Percentiles rank a stretch among this genome's conserved stretches.
These are phyloP conservation scores for Murina feae DNA, from an alignment of 2,113 vertebrate genomes.

Conservation along the genomic window DNA sequence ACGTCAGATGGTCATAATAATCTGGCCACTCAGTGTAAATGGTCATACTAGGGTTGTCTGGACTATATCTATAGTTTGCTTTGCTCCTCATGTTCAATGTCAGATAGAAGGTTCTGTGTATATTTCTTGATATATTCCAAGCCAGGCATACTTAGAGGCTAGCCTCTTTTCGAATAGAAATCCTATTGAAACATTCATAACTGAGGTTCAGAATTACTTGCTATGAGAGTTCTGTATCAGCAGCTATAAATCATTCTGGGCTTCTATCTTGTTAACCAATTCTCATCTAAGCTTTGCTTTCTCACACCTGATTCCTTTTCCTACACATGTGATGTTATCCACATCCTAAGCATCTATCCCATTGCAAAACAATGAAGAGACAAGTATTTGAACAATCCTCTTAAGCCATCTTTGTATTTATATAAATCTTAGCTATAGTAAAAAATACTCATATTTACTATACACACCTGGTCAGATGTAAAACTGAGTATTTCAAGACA, in stretches of 20 bases:
- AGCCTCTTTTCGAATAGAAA: background rate
- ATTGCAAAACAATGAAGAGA: background rate
- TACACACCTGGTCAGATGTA: slow-evolving; percentile 61
- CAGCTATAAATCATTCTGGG: background rate
- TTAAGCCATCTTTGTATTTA: background rate
- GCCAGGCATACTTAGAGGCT: background rate
- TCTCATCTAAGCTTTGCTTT: background rate
- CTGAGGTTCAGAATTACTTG: background rate
- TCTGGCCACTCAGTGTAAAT: too few relatives aligned
- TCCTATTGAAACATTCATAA: background rate
- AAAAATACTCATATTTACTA: background rate
- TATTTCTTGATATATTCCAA: background rate
- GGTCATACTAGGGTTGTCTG: background rate
- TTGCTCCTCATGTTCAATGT: background rate
- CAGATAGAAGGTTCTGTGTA: background rate
- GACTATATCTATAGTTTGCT: background rate
- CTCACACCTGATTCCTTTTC: background rate
- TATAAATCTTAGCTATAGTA: background rate
- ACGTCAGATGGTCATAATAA: too few relatives aligned
- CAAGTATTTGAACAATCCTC: background rate
- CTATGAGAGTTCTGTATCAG: background rate
- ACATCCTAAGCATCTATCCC: background rate
- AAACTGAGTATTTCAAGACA: slow-evolving; percentile 66
- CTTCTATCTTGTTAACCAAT: background rate
- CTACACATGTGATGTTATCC: background rate